phyloP scores from a whole-genome alignment of 2,888 invertebrate species.

The Leptogaster cylindrica region DNA sequence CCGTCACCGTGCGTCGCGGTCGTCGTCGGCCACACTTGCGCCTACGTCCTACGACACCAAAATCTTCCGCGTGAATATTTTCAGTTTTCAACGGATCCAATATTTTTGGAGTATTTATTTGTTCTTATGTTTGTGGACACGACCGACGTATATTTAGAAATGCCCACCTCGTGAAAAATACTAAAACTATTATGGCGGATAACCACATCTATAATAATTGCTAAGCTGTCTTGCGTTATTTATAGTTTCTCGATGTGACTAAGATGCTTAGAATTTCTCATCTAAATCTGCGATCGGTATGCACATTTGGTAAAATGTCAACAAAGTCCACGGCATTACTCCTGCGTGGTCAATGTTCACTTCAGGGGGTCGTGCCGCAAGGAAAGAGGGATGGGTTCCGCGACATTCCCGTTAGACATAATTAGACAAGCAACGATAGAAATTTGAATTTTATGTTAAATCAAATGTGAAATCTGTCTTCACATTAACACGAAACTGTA shows the following conservation, averaged over 20 bases:
- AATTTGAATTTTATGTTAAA: too few species aligned
- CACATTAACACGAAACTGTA: too few species aligned
- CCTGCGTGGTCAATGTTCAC: too few species aligned
- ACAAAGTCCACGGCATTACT: too few species aligned
- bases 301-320: not conserved
- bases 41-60: not conserved
- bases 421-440: too few species aligned
- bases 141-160: not conserved
- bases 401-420: too few species aligned
- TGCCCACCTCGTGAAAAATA: not conserved
- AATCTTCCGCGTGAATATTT: not conserved
- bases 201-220: conserved; percentile 4
- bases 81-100: not conserved
- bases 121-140: not conserved
- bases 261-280: not conserved
- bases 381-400: too few species aligned
- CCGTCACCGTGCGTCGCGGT: not conserved
- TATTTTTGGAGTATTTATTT: conserved; percentile 6
- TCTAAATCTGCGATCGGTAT: conserved; percentile 9
- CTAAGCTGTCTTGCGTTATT: conserved; percentile 1
- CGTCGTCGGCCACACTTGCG: not conserved
- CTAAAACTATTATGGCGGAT: not conserved
- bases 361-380: too few species aligned
- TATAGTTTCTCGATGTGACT: not conserved
- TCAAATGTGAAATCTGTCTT: too few species aligned